Conservation (phyloP, 2,113 vertebrate species). For the Notarius quadriscutis region DNA sequence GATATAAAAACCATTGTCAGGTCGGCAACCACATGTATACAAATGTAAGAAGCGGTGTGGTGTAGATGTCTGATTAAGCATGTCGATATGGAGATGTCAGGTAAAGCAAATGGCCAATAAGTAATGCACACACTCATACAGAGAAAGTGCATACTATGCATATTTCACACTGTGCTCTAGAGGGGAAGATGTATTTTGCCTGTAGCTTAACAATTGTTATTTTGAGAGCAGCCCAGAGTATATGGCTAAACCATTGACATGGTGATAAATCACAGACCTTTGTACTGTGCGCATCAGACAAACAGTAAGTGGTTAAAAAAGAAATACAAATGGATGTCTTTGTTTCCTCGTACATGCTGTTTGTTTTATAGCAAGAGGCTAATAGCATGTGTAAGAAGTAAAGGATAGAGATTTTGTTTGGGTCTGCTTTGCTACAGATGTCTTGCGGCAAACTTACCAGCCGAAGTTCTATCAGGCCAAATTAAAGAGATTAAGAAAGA, state of each 20-base stretch:
- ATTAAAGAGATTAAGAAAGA: neutral
- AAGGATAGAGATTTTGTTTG: neutral
- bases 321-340: neutral
- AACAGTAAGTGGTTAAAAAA: constrained; percentile 11
- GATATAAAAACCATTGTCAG: constrained; percentile 58
- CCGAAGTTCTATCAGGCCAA: neutral
- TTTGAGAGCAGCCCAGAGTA: constrained; percentile 16
- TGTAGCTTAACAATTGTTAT: constrained; percentile 32
- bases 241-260: constrained; percentile 12
- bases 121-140: constrained; percentile 23
- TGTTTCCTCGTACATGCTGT: neutral
- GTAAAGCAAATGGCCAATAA: constrained; percentile 39
- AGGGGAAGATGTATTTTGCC: constrained; percentile 39
- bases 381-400: constrained; percentile 1
- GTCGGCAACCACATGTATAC: constrained; percentile 18
- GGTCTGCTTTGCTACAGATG: neutral
- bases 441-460: neutral
- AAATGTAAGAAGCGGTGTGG: constrained; percentile 22
- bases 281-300: constrained; percentile 21
- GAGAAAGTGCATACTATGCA: constrained; percentile 30
- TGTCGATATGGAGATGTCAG: constrained; percentile 42
- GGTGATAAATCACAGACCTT: constrained; percentile 36
- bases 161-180: constrained; percentile 9
- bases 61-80: constrained; percentile 41
- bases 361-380: neutral